phyloP scores from a whole-genome alignment of 2,797 vertebrate genomes.

The Geotria australis region DNA sequence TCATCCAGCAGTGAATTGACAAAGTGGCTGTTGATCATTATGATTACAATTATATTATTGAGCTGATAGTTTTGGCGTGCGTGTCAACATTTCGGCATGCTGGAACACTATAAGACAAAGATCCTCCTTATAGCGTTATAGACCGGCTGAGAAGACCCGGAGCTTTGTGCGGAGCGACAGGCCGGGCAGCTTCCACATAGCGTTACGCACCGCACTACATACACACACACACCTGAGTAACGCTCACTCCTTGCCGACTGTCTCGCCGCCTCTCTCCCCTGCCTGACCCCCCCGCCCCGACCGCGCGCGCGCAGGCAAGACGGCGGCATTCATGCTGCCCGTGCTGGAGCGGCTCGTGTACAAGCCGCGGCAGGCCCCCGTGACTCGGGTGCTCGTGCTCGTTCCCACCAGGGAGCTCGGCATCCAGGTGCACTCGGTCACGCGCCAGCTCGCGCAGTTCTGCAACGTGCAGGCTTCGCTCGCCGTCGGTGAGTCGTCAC shows the following conservation, averaged over 20 bases:
- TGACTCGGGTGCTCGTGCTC: constrained; percentile 58
- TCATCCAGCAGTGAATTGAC: no score
- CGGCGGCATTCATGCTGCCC: constrained; percentile 65
- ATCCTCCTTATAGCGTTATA: no score
- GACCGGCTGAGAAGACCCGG: no score
- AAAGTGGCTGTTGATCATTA: no score
- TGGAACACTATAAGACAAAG: no score
- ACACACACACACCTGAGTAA: neutral
- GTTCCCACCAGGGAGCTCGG: constrained; percentile 78
- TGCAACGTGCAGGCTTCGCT: constrained; percentile 47
- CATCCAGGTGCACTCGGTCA: constrained; percentile 78
- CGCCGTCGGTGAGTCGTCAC: constrained; percentile 37
- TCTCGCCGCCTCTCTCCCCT: neutral
- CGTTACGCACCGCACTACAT: neutral
- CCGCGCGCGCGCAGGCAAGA: constrained; percentile 34
- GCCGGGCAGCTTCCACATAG: no score
- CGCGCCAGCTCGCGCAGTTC: constrained; percentile 64
- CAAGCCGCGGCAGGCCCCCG: constrained; percentile 48
- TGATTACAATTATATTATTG: no score
- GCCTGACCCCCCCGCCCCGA: no score
- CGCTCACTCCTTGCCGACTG: neutral
- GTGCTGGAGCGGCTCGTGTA: constrained; percentile 74
- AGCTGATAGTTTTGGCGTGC: no score
- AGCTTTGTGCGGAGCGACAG: no score
- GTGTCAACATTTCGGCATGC: no score